A percentile compares a stretch with the other conserved stretches of the same genome.
These are phyloP conservation scores for Platorchestia sp. DNA, from an alignment of 1,140 invertebrate species.

Conservation along the genomic window DNA sequence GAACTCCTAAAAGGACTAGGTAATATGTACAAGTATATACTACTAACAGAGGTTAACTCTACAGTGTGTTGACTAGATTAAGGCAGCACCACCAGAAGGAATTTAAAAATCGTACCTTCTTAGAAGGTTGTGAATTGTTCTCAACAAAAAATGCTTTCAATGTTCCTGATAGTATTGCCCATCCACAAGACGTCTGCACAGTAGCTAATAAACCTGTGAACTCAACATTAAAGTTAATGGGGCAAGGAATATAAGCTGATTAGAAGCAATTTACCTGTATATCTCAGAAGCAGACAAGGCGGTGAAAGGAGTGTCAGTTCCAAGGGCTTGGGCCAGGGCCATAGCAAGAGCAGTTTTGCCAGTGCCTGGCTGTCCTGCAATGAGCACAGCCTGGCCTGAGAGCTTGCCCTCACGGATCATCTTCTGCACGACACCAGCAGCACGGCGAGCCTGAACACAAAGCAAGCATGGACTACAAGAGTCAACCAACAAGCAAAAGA, in stretches of 20 bases:
- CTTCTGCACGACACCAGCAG: slow-evolving; percentile 93
- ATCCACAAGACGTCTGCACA: no score
- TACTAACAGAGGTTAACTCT: no score
- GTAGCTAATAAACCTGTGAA: no score
- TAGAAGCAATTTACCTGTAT: slow-evolving; percentile 74
- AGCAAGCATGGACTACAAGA: background rate
- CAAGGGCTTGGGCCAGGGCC: slow-evolving; percentile 94
- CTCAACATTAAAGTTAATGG: no score
- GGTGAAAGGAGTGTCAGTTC: slow-evolving; percentile 96
- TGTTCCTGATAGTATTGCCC: no score
- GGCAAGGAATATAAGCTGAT: background rate
- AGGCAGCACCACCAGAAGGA: no score
- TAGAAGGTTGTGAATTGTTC: no score
- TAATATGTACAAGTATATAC: no score
- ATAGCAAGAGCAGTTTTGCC: slow-evolving; percentile 99
- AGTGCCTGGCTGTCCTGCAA: slow-evolving; percentile 97
- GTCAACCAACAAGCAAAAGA: background rate
- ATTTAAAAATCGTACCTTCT: no score
- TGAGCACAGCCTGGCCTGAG: slow-evolving; percentile 93
- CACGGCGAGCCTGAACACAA: slow-evolving; percentile 83
- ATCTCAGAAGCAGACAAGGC: slow-evolving; percentile 99
- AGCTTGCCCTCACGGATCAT: slow-evolving; percentile 99
- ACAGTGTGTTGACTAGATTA: no score
- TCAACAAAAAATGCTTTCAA: no score
- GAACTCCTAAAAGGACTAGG: no score